Conservation (phyloP, 1,140 invertebrate species). For the Homarus americanus region DNA sequence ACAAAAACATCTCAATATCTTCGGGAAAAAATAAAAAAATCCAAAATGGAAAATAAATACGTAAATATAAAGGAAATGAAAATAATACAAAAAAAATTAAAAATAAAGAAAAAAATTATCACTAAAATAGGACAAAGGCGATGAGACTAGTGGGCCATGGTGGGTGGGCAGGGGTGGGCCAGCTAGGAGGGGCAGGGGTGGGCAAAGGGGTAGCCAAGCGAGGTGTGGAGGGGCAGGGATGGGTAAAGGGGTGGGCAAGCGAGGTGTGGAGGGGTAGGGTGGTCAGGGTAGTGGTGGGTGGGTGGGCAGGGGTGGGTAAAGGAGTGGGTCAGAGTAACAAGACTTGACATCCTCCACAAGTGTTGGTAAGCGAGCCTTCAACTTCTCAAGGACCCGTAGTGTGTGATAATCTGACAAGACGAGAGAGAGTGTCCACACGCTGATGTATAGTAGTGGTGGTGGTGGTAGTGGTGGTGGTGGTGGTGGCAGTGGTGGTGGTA, state of each 20-base stretch:
- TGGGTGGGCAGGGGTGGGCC: no score
- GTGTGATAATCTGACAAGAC: slow-evolving; percentile 16
- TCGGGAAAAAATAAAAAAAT: no score
- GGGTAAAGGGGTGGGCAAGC: background rate
- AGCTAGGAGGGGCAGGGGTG: no score
- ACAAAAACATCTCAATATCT: no score
- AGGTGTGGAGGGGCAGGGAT: no score
- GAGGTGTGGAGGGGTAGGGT: background rate
- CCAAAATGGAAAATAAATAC: no score
- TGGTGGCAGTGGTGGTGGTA: no score
- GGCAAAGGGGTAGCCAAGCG: no score
- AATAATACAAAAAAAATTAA: no score
- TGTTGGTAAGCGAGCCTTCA: slow-evolving; percentile 17
- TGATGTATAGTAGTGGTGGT: background rate
- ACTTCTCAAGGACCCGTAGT: background rate
- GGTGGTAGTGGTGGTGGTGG: background rate
- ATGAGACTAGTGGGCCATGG: no score
- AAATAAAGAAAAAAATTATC: no score
- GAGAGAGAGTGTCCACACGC: background rate
- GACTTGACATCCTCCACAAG: slow-evolving; percentile 19
- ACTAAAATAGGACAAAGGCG: background rate
- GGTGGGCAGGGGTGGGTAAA: background rate
- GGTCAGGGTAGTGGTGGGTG: background rate
- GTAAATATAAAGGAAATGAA: no score
- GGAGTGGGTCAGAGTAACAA: background rate